Evolutionary conservation across 1,140 invertebrate species (phyloP).

Genomic region (Eubasilissa regina): DNA sequence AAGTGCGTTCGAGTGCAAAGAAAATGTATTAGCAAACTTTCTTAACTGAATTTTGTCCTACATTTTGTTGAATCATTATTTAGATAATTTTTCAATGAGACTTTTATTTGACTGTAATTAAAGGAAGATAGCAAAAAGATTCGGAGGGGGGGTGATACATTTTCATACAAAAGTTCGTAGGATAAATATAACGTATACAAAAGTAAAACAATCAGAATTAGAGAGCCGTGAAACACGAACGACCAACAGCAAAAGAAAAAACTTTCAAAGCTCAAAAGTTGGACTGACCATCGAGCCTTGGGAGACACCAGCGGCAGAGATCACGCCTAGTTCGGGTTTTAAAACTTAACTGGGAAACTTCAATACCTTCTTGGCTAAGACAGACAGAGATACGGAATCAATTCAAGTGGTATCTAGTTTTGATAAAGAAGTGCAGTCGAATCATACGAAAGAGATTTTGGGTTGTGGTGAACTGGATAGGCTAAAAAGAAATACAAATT

Average conservation of each 20-base stretch:
- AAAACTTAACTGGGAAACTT: constrained; percentile 29
- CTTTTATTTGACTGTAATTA: too few species aligned
- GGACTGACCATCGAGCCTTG: constrained; percentile 22
- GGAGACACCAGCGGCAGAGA: constrained; percentile 11
- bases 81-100: not conserved
- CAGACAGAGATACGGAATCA: constrained; percentile 11
- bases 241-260: constrained; percentile 25
- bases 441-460: too few species aligned
- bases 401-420: not conserved
- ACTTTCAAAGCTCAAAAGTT: constrained; percentile 40
- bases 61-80: too few species aligned
- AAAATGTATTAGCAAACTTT: too few species aligned
- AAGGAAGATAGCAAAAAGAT: too few species aligned
- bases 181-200: constrained; percentile 24
- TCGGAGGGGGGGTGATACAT: too few species aligned
- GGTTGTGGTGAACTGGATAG: too few species aligned
- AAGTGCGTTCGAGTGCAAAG: too few species aligned
- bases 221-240: constrained; percentile 33
- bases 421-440: too few species aligned
- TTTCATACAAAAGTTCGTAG: constrained; percentile 9
- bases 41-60: too few species aligned
- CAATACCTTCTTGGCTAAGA: not conserved
- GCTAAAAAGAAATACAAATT: too few species aligned
- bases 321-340: constrained; percentile 24
- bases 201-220: constrained; percentile 19